Base-by-base conservation (phyloP, 2,113 vertebrate genomes). In the Microtus oregoni region DNA sequence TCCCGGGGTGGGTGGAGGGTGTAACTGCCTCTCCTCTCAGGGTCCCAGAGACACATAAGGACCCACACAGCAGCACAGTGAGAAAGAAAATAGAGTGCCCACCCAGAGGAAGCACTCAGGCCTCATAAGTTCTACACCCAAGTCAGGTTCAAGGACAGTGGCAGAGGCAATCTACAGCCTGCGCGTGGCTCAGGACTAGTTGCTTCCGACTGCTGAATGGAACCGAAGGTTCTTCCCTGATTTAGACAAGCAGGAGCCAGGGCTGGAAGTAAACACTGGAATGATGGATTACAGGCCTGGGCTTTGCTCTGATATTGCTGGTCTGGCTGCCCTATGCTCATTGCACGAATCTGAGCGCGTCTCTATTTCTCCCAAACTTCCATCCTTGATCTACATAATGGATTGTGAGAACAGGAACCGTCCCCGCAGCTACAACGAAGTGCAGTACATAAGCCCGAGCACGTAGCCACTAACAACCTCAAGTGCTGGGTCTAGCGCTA, bases 181-280 rank as follows among this genome's bases (percentile, higher is more conserved):
- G 55, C 15, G 7, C 0, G 1, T 0, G 1, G 22, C 32, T 96
- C 35, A 5, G 44, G 30, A 41, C 5, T 12, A 14, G 44, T 6
- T 61, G n/a, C 55, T 76, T 68, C 91, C 63, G 12, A 3, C 38
- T 52, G 22, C 3, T 3, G 24, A 78, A n/a, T 2, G 30, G 35
- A 93, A 79, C 19, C 4, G n/a, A 58, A 72, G 47, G 9, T 11
- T 30, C 50, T 76, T 75, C 24, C 26, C 32, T 28, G 26, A 65
- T 55, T 73, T 41, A 19, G 24, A 78, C 32, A 55, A 68, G 47
- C 73, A 89, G 61, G 35, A n/a, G 5, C 32, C 41, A 44, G 78
- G 58, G 14, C 11, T 65, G 4, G 10, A 58, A 47, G 52, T 63
- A 63, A 81, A 72, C 55, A 20, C 19, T 4, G 0, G 7, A 4